These are phyloP conservation scores for Troides helena DNA, from an alignment of 2,888 invertebrate species.

Conservation along the genomic window DNA sequence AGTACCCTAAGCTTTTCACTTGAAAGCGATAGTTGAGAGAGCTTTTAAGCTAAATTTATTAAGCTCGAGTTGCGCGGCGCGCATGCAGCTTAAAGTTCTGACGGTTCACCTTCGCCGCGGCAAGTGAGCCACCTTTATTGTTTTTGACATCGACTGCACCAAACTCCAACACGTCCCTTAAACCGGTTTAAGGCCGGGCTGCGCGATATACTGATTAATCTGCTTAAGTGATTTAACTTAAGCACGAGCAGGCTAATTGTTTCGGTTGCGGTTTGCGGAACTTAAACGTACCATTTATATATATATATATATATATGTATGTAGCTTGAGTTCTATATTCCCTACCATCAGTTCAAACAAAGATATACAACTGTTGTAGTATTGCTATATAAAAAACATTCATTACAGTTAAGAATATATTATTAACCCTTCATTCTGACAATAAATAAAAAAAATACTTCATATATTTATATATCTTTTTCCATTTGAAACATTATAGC, in stretches of 20 bases:
- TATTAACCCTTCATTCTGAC: too few relatives aligned
- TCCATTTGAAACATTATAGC: too few relatives aligned
- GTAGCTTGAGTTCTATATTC: not conserved
- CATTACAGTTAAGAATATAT: too few relatives aligned
- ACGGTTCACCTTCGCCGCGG: constrained; percentile 44
- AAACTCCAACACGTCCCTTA: constrained; percentile 7
- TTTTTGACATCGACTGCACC: constrained; percentile 20
- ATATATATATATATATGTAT: not conserved
- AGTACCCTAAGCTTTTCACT: constrained; percentile 65
- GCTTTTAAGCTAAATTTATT: constrained; percentile 78
- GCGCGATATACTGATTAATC: constrained; percentile 17
- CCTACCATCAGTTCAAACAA: too few relatives aligned
- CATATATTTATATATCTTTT: too few relatives aligned
- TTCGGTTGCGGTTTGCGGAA: not conserved
- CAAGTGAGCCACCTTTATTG: constrained; percentile 28
- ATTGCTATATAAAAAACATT: too few relatives aligned
- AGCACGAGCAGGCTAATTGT: not conserved
- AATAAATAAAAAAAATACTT: too few relatives aligned
- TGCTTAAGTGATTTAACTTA: constrained; percentile 4
- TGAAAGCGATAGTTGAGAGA: constrained; percentile 65
- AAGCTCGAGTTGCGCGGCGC: constrained; percentile 63
- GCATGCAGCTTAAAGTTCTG: constrained; percentile 58
- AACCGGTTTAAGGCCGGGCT: constrained; percentile 7
- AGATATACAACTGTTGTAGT: too few relatives aligned
- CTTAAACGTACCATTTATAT: too few relatives aligned